Percentiles rank a stretch among this genome's conserved stretches.
Evolutionary conservation across 2,888 invertebrate genomes (phyloP).

Genomic region (Aradus depressus): DNA sequence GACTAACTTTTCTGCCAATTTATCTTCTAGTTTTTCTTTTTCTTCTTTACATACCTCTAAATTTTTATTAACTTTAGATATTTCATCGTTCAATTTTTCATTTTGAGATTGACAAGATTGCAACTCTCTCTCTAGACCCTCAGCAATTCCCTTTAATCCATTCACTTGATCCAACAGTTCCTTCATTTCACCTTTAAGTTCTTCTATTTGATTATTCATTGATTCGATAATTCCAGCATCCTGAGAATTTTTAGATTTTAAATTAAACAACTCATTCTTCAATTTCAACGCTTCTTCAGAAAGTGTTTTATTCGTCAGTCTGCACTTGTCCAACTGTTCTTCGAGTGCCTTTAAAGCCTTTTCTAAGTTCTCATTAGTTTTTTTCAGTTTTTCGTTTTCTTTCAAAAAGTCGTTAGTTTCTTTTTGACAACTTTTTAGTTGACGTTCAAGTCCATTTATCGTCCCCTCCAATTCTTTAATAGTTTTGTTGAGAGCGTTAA

Average conservation of each 20-base stretch:
- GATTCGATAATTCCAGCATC: neutral
- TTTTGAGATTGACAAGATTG: neutral
- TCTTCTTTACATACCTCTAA: conserved; percentile 2
- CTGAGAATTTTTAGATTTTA: neutral
- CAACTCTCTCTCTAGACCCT: conserved; percentile 9
- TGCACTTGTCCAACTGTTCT: neutral
- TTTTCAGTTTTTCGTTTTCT: conserved; percentile 1
- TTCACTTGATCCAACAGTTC: conserved; percentile 4
- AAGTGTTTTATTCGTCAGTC: neutral
- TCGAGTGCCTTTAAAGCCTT: neutral
- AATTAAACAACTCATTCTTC: neutral
- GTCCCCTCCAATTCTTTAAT: neutral
- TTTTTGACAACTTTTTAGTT: conserved; percentile 3
- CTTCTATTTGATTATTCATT: neutral
- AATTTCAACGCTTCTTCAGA: neutral
- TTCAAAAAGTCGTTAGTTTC: neutral
- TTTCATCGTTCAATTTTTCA: neutral
- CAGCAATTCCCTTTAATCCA: neutral
- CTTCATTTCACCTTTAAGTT: neutral
- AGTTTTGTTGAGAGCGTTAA: conserved; percentile 5
- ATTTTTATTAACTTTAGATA: too few species aligned
- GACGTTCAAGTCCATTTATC: conserved; percentile 1
- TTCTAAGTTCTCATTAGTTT: conserved; percentile 6
- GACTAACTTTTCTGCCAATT: conserved; percentile 8
- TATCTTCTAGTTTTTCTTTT: conserved; percentile 8